phyloP scores from a whole-genome alignment of 2,113 vertebrate genomes.

The Cyphomyrus plagiostoma region DNA sequence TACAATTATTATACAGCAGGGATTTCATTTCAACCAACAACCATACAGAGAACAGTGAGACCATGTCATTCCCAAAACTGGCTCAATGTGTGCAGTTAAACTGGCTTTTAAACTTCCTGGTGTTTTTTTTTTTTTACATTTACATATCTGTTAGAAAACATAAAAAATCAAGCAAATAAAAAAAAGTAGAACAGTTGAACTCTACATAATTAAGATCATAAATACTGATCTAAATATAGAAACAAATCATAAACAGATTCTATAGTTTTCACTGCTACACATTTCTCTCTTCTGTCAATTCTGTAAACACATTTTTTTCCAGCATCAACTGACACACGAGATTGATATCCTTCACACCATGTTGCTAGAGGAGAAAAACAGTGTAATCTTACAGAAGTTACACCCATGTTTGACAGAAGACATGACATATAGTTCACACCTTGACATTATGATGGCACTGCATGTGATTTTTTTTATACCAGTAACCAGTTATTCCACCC shows the following conservation, averaged over 20 bases:
- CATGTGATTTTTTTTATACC: background rate
- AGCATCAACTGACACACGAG: background rate
- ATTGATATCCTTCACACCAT: background rate
- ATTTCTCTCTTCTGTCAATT: background rate
- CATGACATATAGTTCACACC: background rate
- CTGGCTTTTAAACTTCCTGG: background rate
- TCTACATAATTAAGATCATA: background rate
- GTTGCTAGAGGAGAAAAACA: background rate
- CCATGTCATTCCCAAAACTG: background rate
- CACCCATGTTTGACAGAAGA: background rate
- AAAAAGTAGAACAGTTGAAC: background rate
- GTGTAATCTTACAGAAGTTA: background rate
- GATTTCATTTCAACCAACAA: background rate
- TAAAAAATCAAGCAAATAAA: background rate
- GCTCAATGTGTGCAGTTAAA: background rate
- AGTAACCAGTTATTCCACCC: constrained; percentile 2
- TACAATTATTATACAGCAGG: background rate
- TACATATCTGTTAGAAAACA: background rate
- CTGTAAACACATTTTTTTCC: background rate
- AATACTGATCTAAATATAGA: background rate
- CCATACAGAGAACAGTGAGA: background rate
- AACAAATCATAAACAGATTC: background rate
- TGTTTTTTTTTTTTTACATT: background rate
- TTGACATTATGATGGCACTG: background rate
- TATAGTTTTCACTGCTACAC: background rate